phyloP scores from a whole-genome alignment of 2,113 vertebrate species.

The Tapirus terrestris region DNA sequence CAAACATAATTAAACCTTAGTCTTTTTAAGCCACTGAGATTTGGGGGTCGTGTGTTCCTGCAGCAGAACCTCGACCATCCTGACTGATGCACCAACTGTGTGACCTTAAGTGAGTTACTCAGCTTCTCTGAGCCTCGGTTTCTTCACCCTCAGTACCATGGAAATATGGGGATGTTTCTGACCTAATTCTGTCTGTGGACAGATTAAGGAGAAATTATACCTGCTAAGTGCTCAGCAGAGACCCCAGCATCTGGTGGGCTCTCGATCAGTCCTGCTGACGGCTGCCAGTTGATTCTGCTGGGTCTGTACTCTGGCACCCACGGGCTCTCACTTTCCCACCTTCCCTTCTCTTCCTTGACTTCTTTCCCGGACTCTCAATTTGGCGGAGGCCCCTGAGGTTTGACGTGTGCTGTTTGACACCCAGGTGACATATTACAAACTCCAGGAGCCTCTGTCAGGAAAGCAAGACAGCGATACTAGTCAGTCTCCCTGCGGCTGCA shows the following conservation, averaged over 20 bases:
- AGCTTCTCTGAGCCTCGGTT: neutral
- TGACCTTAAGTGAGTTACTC: neutral
- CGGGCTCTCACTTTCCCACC: neutral
- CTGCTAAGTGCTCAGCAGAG: neutral
- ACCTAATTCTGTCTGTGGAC: neutral
- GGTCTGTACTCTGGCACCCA: neutral
- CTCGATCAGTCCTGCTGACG: neutral
- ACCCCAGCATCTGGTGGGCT: too few relatives aligned
- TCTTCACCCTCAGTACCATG: neutral
- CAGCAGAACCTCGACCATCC: neutral
- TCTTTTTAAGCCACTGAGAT: neutral
- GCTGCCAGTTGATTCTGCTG: neutral
- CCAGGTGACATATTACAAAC: constrained; percentile 75
- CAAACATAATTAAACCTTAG: neutral
- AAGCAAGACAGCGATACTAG: neutral
- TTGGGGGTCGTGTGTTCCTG: neutral
- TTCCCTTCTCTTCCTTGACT: neutral
- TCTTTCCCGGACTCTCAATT: neutral
- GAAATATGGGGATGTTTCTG: fast-evolving
- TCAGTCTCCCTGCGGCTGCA: neutral
- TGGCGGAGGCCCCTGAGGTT: constrained; percentile 53
- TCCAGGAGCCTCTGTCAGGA: constrained; percentile 75
- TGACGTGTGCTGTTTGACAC: constrained; percentile 78
- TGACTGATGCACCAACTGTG: fast-evolving
- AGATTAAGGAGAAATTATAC: fast-evolving